phyloP scores from a whole-genome alignment of 2,797 vertebrate genomes.

The Myotis myotis region DNA sequence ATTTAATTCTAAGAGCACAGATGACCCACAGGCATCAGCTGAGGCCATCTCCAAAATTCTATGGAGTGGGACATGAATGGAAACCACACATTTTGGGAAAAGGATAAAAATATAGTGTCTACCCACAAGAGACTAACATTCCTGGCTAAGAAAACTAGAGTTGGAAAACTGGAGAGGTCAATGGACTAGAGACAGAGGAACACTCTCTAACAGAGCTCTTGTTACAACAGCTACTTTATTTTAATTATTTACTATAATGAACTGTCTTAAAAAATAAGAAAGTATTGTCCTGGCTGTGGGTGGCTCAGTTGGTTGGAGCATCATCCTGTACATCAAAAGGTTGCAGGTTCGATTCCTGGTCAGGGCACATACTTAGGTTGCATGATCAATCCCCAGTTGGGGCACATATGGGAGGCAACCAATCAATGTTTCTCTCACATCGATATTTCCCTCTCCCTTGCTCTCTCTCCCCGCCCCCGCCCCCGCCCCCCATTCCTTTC shows the following conservation, averaged over 20 bases:
- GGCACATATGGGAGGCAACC: neutral
- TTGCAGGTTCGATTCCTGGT: neutral
- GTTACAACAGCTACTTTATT: neutral
- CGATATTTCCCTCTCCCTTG: neutral
- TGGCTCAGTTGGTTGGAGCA: neutral
- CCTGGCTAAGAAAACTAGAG: conserved; percentile 22
- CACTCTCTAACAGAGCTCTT: neutral
- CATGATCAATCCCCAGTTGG: neutral
- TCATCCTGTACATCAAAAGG: neutral
- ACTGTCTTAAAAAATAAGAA: neutral
- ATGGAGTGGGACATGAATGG: neutral
- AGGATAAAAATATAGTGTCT: neutral
- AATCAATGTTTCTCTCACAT: neutral
- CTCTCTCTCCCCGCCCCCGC: neutral
- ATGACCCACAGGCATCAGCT: neutral
- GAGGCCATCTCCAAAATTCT: neutral
- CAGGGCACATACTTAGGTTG: neutral
- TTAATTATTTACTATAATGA: neutral
- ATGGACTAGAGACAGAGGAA: conserved; percentile 16
- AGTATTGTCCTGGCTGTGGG: neutral
- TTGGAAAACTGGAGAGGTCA: conserved; percentile 3
- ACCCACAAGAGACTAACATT: neutral
- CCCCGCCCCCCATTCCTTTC: neutral
- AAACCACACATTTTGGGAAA: neutral
- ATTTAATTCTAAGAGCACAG: neutral